phyloP scores from a whole-genome alignment of 2,888 invertebrate genomes.

The Rugalucina vietnamica region DNA sequence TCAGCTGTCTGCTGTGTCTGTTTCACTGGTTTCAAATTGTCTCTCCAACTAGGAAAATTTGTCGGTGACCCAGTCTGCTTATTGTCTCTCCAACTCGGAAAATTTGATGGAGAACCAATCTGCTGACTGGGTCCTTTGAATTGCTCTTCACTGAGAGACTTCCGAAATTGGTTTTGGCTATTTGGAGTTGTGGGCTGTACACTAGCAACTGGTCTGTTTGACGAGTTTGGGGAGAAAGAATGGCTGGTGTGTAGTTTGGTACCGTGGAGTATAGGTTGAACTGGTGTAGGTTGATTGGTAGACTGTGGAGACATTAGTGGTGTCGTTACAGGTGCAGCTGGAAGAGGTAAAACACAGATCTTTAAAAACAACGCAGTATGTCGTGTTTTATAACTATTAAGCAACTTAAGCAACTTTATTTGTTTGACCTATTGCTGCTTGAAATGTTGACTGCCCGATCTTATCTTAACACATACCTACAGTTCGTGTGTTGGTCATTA shows the following conservation, averaged over 20 bases:
- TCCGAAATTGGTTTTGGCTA: background rate
- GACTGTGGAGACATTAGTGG: background rate
- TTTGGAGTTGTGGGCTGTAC: background rate
- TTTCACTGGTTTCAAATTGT: constrained; percentile 4
- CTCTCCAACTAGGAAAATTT: background rate
- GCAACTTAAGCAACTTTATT: too few species aligned
- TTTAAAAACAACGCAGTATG: too few species aligned
- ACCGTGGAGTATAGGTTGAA: background rate
- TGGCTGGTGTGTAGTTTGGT: background rate
- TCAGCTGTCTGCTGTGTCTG: background rate
- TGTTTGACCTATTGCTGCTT: too few species aligned
- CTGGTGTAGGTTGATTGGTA: background rate
- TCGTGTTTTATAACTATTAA: too few species aligned
- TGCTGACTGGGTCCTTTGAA: background rate
- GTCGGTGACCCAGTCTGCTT: background rate
- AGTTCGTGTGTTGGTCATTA: too few species aligned
- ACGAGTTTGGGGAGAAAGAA: background rate
- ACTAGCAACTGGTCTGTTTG: background rate
- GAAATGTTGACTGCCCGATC: too few species aligned
- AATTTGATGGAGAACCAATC: background rate
- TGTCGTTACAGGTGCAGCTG: background rate
- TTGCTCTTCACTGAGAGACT: constrained; percentile 6
- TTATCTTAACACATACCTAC: too few species aligned
- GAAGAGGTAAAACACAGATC: too few species aligned
- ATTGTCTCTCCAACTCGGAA: constrained; percentile 3